A percentile compares a stretch with the other conserved stretches of the same genome.
Evolutionary conservation across 2,797 vertebrate species (phyloP).

Genomic region (Parauchenoglanis punctatus): DNA sequence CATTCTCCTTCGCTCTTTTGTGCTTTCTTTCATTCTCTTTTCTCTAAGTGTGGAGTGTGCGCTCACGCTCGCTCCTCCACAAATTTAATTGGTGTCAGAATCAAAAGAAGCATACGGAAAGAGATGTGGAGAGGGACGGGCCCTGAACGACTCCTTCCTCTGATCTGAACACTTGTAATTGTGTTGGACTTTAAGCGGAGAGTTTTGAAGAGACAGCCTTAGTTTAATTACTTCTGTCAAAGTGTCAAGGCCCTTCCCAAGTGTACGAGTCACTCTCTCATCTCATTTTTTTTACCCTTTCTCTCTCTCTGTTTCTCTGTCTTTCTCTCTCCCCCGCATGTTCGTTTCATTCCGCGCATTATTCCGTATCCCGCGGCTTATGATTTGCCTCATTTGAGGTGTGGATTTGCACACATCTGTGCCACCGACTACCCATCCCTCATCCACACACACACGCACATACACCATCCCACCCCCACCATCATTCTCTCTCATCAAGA

Average conservation of each 20-base stretch:
- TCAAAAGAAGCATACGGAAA: constrained; percentile 59
- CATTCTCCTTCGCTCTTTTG: constrained; percentile 6
- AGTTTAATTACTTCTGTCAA: constrained; percentile 62
- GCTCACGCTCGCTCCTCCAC: constrained; percentile 50
- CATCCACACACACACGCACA: constrained; percentile 20
- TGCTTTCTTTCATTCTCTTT: constrained; percentile 17
- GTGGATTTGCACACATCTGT: constrained; percentile 45
- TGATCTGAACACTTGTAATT: constrained; percentile 66
- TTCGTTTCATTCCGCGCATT: constrained; percentile 52
- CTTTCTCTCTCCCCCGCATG: constrained; percentile 11
- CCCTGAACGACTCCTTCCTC: constrained; percentile 51
- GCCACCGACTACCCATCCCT: constrained; percentile 22
- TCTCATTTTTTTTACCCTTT: constrained; percentile 35
- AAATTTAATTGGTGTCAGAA: constrained; percentile 69
- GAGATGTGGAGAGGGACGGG: constrained; percentile 33
- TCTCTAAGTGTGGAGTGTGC: constrained; percentile 39
- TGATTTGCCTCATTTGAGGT: constrained; percentile 55
- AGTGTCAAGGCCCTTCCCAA: constrained; percentile 60
- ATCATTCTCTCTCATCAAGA: constrained; percentile 30
- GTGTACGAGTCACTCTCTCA: constrained; percentile 56
- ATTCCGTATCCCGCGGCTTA: constrained; percentile 54
- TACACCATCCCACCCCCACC: background rate
- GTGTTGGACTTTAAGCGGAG: constrained; percentile 63
- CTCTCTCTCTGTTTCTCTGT: constrained; percentile 27
- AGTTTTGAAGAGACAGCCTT: constrained; percentile 59